These are phyloP conservation scores for Drosophila kepulauana DNA, from an alignment of 1,140 invertebrate genomes.

Conservation along the genomic window DNA sequence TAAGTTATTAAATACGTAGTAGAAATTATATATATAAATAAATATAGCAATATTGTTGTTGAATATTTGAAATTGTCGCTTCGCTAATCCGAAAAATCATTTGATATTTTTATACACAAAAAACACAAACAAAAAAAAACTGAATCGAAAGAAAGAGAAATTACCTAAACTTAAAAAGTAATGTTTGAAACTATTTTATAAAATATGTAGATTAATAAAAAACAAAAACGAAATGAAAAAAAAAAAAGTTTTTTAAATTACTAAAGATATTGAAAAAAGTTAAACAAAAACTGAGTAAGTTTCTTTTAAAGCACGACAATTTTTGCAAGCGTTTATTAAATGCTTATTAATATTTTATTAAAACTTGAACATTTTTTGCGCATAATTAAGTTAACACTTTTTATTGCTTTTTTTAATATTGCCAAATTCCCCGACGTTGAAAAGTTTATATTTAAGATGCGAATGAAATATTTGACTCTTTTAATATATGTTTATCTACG, in stretches of 20 bases:
- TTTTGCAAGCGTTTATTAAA: constrained; percentile 17
- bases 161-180: constrained; percentile 26
- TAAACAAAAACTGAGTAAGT: constrained; percentile 54
- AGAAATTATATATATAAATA: constrained; percentile 56
- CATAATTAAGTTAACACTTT: neutral
- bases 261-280: neutral
- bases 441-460: too few relatives aligned
- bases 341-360: neutral
- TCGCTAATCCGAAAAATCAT: constrained; percentile 62
- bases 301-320: constrained; percentile 15
- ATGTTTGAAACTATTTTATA: constrained; percentile 71
- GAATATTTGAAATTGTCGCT: constrained; percentile 56
- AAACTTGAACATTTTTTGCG: too few relatives aligned
- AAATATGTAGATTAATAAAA: constrained; percentile 72
- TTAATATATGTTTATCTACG: too few relatives aligned
- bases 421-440: neutral
- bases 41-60: constrained; percentile 59
- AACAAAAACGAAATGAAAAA: constrained; percentile 39
- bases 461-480: too few relatives aligned
- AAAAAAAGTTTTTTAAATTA: constrained; percentile 34
- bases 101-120: constrained; percentile 76
- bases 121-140: constrained; percentile 32
- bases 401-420: neutral
- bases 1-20: constrained; percentile 28
- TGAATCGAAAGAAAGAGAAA: constrained; percentile 22